phyloP scores from a whole-genome alignment of 2,797 vertebrate species.

The Ambastaia sidthimunki region DNA sequence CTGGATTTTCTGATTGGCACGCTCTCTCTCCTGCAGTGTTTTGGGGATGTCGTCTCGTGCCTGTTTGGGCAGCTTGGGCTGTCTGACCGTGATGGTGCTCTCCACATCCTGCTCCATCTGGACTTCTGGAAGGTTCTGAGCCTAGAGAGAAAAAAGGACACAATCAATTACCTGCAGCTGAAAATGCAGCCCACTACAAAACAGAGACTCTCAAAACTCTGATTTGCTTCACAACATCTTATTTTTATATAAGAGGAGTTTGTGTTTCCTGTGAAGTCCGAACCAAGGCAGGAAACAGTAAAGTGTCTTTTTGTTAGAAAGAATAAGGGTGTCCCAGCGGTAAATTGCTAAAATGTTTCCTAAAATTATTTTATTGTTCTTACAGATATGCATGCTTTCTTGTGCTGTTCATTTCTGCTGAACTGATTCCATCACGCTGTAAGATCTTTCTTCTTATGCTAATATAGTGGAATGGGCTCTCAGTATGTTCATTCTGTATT shows the following conservation, averaged over 20 bases:
- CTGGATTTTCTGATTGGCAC: conserved; percentile 86
- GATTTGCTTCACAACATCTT: too few relatives aligned
- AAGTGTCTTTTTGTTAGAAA: not conserved
- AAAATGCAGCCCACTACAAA: too few relatives aligned
- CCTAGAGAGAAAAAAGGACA: conserved; percentile 68
- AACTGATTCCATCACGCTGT: not conserved
- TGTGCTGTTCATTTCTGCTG: not conserved
- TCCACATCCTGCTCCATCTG: conserved; percentile 99
- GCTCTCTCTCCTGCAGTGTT: conserved; percentile 79
- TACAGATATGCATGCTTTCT: too few relatives aligned
- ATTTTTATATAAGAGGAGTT: too few relatives aligned
- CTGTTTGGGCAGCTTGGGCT: conserved; percentile 91
- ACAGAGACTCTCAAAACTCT: too few relatives aligned
- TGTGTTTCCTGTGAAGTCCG: too few relatives aligned
- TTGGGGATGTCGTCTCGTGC: conserved; percentile 87
- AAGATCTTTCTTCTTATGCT: not conserved
- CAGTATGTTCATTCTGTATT: not conserved
- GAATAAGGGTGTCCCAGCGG: not conserved
- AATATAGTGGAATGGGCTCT: not conserved
- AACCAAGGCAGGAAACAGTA: too few relatives aligned
- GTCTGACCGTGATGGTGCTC: conserved; percentile 87
- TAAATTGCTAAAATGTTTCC: too few relatives aligned
- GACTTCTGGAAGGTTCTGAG: conserved; percentile 83
- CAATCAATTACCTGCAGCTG: not conserved
- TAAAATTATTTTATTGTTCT: too few relatives aligned